Percentiles rank a stretch among this genome's conserved stretches.
Evolutionary conservation across 2,888 invertebrate species (phyloP).

Genomic region (Neoascia interrupta): DNA sequence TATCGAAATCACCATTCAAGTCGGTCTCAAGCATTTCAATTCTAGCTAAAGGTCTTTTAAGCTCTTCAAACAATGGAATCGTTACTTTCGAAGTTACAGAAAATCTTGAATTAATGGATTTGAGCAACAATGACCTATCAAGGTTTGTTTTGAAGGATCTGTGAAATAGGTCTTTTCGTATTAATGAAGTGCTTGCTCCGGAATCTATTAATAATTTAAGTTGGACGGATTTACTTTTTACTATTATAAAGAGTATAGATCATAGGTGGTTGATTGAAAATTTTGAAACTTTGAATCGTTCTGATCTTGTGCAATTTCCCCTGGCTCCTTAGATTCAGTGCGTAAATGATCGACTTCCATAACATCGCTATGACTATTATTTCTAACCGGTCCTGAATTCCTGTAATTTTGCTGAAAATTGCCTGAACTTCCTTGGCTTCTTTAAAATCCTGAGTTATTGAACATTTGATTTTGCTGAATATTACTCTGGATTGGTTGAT

Average conservation of each 20-base stretch:
- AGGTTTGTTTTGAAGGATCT: background rate
- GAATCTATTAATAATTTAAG: too few relatives aligned
- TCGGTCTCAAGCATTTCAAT: constrained; percentile 1
- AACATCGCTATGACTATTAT: too few relatives aligned
- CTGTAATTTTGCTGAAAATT: too few relatives aligned
- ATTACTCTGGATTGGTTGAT: too few relatives aligned
- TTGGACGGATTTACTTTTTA: too few relatives aligned
- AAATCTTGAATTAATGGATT: background rate
- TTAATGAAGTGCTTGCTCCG: too few relatives aligned
- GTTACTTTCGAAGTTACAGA: background rate
- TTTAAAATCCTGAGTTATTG: background rate
- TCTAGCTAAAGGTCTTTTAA: background rate
- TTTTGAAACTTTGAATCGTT: background rate
- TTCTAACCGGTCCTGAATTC: too few relatives aligned
- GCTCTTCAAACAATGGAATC: background rate
- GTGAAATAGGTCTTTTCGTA: background rate
- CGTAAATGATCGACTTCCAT: too few relatives aligned
- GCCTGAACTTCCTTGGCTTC: background rate
- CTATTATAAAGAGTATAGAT: too few relatives aligned
- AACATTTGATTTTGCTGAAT: too few relatives aligned
- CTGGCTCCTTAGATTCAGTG: too few relatives aligned
- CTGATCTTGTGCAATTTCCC: constrained; percentile 4
- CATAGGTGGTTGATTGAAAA: constrained; percentile 2
- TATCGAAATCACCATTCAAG: constrained; percentile 2
- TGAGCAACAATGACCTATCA: background rate